Evolutionary conservation across 2,888 invertebrate genomes (phyloP).

Genomic region (Diploptera punctata): DNA sequence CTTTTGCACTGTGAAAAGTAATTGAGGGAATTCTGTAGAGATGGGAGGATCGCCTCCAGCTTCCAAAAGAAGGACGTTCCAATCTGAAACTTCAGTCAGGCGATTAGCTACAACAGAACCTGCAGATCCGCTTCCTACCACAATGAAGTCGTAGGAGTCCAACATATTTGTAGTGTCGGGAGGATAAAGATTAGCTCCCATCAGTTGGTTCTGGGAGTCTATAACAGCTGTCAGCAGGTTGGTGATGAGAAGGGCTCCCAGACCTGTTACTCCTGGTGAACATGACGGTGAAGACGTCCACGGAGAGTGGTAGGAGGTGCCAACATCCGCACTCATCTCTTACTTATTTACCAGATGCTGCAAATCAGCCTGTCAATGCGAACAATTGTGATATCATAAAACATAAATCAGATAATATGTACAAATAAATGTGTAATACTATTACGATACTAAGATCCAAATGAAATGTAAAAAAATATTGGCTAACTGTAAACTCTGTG

Average conservation of each 20-base stretch:
- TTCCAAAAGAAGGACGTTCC: constrained; percentile 38
- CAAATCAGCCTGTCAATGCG: too few relatives aligned
- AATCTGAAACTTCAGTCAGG: constrained; percentile 52
- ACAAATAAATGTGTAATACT: too few relatives aligned
- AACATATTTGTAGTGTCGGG: neutral
- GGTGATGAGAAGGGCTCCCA: neutral
- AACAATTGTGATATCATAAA: too few relatives aligned
- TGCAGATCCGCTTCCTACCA: constrained; percentile 63
- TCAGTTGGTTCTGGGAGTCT: neutral
- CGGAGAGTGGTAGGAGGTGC: too few relatives aligned
- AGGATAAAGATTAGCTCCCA: constrained; percentile 50
- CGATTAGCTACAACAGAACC: constrained; percentile 62
- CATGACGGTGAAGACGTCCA: neutral
- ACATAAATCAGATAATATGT: too few relatives aligned
- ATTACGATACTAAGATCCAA: too few relatives aligned
- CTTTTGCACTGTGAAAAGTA: constrained; percentile 50
- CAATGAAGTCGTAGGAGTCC: constrained; percentile 56
- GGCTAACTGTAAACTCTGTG: too few relatives aligned
- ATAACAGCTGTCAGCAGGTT: neutral
- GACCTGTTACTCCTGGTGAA: neutral
- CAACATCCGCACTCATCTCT: too few relatives aligned
- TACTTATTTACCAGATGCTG: too few relatives aligned
- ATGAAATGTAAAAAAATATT: too few relatives aligned
- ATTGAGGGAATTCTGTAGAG: constrained; percentile 53
- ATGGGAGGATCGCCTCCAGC: constrained; percentile 40